Percentiles rank a stretch among this genome's conserved stretches.
Evolutionary conservation across 2,797 vertebrate genomes (phyloP).

Genomic region (Parotocinclus haroldoi): DNA sequence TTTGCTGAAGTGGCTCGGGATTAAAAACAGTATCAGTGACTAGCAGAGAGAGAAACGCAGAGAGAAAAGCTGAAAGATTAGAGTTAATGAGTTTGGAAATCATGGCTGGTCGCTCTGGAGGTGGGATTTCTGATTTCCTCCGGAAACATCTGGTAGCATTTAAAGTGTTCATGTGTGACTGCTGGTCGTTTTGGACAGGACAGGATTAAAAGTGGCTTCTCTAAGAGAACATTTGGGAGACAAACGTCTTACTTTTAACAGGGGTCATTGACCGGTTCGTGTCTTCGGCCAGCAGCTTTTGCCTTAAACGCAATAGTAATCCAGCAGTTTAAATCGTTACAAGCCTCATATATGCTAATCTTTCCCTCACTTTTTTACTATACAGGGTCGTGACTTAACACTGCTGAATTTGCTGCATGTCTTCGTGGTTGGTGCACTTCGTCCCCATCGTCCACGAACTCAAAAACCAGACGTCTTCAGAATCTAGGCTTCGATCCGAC

Average conservation of each 20-base stretch:
- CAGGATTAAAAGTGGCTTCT: constrained; percentile 50
- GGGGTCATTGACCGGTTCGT: constrained; percentile 55
- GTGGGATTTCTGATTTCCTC: constrained; percentile 36
- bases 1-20: constrained; percentile 9
- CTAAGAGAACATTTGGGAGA: constrained; percentile 44
- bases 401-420: constrained; percentile 2
- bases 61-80: constrained; percentile 18
- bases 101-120: constrained; percentile 27
- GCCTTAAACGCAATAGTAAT: no score
- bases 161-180: constrained; percentile 52
- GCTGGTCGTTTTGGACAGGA: constrained; percentile 61
- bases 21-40: background rate
- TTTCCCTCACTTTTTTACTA: constrained; percentile 17
- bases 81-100: constrained; percentile 51
- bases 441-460: background rate
- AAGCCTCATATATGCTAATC: no score
- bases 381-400: constrained; percentile 22
- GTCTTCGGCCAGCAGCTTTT: constrained; percentile 30
- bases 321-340: no score
- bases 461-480: background rate
- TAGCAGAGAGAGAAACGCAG: background rate
- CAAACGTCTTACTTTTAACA: constrained; percentile 33
- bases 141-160: constrained; percentile 62
- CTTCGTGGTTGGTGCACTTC: constrained; percentile 20
- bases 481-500: background rate